These are phyloP conservation scores for Vanessa atalanta DNA, from an alignment of 1,140 invertebrate species.

Conservation along the genomic window DNA sequence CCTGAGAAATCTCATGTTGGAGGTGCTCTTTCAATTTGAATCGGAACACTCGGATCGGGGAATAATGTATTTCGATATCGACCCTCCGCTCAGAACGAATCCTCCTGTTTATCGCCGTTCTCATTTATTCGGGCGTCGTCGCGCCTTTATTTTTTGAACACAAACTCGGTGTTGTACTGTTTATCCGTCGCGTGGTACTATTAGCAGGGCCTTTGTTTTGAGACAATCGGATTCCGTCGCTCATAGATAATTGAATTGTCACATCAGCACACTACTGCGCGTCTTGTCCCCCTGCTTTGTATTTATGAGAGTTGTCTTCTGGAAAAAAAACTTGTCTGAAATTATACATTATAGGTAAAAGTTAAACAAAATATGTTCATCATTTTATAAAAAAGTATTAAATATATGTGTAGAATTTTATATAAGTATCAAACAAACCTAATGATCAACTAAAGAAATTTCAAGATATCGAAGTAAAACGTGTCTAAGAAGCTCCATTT, in stretches of 20 bases:
- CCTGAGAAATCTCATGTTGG: slow-evolving; percentile 80
- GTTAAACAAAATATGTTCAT: background rate
- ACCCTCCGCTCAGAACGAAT: slow-evolving; percentile 75
- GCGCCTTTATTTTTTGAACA: slow-evolving; percentile 79
- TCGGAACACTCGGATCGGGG: slow-evolving; percentile 80
- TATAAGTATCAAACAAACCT: slow-evolving; percentile 7
- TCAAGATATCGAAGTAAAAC: slow-evolving; percentile 42
- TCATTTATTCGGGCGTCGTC: slow-evolving; percentile 79
- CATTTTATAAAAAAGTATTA: background rate
- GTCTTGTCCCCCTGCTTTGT: background rate
- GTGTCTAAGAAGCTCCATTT: slow-evolving; percentile 43
- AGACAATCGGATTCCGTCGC: slow-evolving; percentile 65
- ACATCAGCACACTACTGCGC: slow-evolving; percentile 49
- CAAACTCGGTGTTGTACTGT: slow-evolving; percentile 69
- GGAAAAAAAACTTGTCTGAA: background rate
- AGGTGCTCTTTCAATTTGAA: slow-evolving; percentile 82
- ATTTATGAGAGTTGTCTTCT: slow-evolving; percentile 15
- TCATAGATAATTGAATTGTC: slow-evolving; percentile 73
- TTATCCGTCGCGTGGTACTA: slow-evolving; percentile 69
- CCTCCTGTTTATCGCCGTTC: slow-evolving; percentile 79
- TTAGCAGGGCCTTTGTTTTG: slow-evolving; percentile 74
- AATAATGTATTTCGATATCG: slow-evolving; percentile 81
- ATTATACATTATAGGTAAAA: background rate
- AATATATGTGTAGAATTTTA: background rate
- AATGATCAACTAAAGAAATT: slow-evolving; percentile 36